Conservation (phyloP, 92 coral and sea anemone species). For the Plumapathes pennacea region DNA sequence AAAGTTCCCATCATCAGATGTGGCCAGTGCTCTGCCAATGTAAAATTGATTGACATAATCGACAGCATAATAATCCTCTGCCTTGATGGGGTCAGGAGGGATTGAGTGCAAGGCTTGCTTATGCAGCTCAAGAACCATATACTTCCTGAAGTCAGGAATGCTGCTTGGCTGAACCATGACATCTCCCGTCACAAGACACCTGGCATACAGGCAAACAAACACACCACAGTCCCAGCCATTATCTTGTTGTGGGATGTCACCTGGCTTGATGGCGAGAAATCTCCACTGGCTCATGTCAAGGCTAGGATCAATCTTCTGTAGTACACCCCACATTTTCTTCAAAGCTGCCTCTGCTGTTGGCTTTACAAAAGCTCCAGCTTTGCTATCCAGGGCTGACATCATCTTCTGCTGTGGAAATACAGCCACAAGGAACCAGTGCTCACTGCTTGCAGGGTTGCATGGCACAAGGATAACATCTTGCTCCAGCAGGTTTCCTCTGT, state of each 20-base stretch:
- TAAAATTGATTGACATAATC: conserved; percentile 39
- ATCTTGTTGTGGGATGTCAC: conserved; percentile 14
- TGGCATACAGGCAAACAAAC: conserved; percentile 38
- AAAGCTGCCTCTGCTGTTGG: conserved; percentile 9
- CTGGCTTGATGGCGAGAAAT: too few relatives aligned
- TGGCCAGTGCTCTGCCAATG: conserved; percentile 30
- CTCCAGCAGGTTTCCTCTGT: conserved; percentile 14
- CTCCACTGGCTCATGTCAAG: conserved; percentile 6
- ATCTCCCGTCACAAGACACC: conserved; percentile 25
- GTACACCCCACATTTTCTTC: background rate
- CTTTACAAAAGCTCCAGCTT: conserved; percentile 25
- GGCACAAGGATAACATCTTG: conserved; percentile 41
- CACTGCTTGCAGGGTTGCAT: conserved; percentile 18
- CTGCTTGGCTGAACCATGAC: conserved; percentile 10
- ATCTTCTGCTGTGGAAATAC: conserved; percentile 28
- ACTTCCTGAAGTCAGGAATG: conserved; percentile 30
- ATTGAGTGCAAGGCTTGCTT: conserved; percentile 7
- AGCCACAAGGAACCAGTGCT: conserved; percentile 47
- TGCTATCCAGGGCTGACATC: conserved; percentile 27
- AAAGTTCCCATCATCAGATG: conserved; percentile 1
- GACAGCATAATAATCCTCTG: conserved; percentile 37
- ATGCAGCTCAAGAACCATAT: conserved; percentile 43
- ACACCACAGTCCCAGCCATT: conserved; percentile 43
- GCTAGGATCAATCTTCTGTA: conserved; percentile 8
- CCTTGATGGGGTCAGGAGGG: conserved; percentile 9